These are phyloP conservation scores for Sebastes dallii DNA, from an alignment of 2,797 vertebrate species.

Conservation along the genomic window DNA sequence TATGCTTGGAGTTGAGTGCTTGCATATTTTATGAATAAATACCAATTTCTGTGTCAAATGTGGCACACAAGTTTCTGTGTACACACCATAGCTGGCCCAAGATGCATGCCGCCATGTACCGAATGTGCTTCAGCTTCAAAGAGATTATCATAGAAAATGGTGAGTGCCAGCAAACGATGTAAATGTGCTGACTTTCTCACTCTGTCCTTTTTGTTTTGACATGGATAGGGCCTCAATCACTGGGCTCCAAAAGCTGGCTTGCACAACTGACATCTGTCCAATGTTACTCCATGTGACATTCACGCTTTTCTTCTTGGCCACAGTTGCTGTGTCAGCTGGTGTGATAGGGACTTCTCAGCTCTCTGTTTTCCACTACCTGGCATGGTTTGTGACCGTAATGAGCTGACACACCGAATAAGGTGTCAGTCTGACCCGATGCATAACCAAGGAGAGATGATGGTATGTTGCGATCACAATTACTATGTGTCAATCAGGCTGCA, in stretches of 20 bases:
- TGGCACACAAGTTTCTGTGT: background rate
- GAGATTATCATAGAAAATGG: conserved; percentile 8
- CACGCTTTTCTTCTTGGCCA: conserved; percentile 8
- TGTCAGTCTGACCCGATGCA: background rate
- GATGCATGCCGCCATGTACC: background rate
- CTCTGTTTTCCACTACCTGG: conserved; percentile 9
- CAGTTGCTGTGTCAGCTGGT: conserved; percentile 47
- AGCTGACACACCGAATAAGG: background rate
- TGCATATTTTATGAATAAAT: background rate
- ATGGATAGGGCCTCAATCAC: conserved; percentile 13
- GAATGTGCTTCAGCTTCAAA: background rate
- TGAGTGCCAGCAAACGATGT: conserved; percentile 20
- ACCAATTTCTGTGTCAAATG: background rate
- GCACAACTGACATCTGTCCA: conserved; percentile 41
- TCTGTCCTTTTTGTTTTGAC: conserved; percentile 24
- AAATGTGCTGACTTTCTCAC: conserved; percentile 13
- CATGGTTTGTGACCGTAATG: conserved; percentile 13
- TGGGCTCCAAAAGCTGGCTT: conserved; percentile 30
- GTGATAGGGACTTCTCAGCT: background rate
- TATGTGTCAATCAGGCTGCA: background rate
- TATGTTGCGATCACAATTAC: background rate
- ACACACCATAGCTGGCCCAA: background rate
- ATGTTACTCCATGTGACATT: conserved; percentile 18
- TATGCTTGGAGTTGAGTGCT: background rate
- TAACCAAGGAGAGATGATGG: background rate